These are phyloP conservation scores for Peromyscus eremicus DNA, from an alignment of 2,797 vertebrate genomes.

Conservation along the genomic window DNA sequence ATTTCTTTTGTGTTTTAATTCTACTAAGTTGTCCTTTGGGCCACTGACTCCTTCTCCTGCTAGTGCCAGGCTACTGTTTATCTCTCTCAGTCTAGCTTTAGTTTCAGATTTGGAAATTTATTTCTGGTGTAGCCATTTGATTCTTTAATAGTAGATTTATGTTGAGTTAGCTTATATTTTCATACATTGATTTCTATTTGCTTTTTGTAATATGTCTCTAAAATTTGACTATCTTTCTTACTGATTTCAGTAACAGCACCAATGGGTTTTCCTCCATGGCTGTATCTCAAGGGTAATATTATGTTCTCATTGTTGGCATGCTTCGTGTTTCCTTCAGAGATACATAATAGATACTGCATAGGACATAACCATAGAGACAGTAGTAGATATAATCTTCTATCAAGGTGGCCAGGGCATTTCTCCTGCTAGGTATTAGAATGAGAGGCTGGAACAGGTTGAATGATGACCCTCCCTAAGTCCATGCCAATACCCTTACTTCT, in stretches of 20 bases:
- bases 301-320: neutral
- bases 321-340: neutral
- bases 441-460: neutral
- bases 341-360: neutral
- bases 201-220: neutral
- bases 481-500: neutral
- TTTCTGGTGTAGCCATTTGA: neutral
- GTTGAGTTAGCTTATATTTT: neutral
- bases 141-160: slow-evolving; percentile 7
- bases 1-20: neutral
- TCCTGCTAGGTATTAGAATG: neutral
- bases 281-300: neutral
- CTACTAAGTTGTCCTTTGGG: neutral
- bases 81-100: neutral
- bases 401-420: neutral
- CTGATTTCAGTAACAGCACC: neutral
- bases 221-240: neutral
- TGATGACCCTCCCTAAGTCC: neutral
- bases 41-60: neutral
- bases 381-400: neutral
- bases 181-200: neutral
- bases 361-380: neutral
- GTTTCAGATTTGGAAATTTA: slow-evolving; percentile 18
- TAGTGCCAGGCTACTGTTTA: neutral
- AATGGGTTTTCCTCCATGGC: neutral